These are phyloP conservation scores for Circaetus cinerascens DNA, from an alignment of 2,113 vertebrate genomes.

Conservation along the genomic window DNA sequence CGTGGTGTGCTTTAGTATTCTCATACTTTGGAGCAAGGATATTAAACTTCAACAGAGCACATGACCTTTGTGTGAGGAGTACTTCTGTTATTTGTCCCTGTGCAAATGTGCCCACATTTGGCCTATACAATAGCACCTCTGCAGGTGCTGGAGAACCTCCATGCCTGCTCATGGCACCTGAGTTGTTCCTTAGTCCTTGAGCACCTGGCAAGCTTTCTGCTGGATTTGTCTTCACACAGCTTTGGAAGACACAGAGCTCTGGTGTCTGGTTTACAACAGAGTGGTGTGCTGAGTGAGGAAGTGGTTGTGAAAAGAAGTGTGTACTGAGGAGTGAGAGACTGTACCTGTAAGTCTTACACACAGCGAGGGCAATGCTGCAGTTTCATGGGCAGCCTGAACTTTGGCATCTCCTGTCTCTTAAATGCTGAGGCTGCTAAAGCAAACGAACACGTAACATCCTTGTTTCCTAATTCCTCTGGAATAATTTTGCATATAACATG, in stretches of 20 bases:
- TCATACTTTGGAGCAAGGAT: not conserved
- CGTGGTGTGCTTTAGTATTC: not conserved
- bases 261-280: not conserved
- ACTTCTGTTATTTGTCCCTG: not conserved
- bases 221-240: not conserved
- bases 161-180: rapidly evolving
- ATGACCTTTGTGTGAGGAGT: not conserved
- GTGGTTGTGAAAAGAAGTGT: not conserved
- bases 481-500: not conserved
- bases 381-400: not conserved
- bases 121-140: not conserved
- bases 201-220: not conserved
- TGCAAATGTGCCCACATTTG: not conserved
- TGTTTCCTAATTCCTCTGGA: not conserved
- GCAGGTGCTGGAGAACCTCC: not conserved
- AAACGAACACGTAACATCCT: not conserved
- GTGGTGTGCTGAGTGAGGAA: not conserved
- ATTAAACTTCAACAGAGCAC: not conserved
- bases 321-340: not conserved
- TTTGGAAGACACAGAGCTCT: rapidly evolving
- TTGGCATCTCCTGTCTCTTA: not conserved
- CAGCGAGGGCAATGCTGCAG: not conserved
- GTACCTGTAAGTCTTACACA: not conserved
- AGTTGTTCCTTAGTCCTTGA: not conserved
- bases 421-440: not conserved